Evolutionary conservation across 2,113 vertebrate species (phyloP).

Genomic region (Misgurnus anguillicaudatus): DNA sequence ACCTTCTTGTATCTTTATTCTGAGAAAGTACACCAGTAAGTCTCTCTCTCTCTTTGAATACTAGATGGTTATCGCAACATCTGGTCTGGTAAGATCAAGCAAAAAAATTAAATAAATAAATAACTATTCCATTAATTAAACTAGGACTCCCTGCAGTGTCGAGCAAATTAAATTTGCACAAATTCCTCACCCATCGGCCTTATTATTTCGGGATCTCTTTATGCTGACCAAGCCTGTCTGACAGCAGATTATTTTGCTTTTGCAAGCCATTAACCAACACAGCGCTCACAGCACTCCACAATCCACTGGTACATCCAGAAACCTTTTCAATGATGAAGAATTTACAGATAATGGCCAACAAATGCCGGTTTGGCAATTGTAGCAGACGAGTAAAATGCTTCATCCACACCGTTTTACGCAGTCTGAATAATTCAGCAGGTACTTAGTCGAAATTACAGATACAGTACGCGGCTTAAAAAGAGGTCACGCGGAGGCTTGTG

Average conservation of each 20-base stretch:
- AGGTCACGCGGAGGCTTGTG: constrained; percentile 47
- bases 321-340: constrained; percentile 26
- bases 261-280: constrained; percentile 56
- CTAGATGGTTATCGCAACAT: neutral
- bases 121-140: constrained; percentile 75
- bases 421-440: constrained; percentile 64
- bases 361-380: neutral
- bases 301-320: constrained; percentile 45
- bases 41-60: neutral
- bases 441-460: constrained; percentile 50
- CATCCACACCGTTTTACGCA: constrained; percentile 56
- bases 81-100: constrained; percentile 43
- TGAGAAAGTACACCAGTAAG: neutral
- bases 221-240: constrained; percentile 74
- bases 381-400: constrained; percentile 50
- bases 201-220: constrained; percentile 67
- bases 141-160: constrained; percentile 63
- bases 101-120: constrained; percentile 58
- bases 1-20: too few species aligned
- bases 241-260: constrained; percentile 72
- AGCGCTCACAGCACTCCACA: neutral
- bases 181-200: constrained; percentile 62
- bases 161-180: constrained; percentile 74
- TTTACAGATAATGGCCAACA: constrained; percentile 20
- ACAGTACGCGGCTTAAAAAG: constrained; percentile 38